phyloP scores from a whole-genome alignment of 1,140 invertebrate species.

The Rhizoglyphus robini region DNA sequence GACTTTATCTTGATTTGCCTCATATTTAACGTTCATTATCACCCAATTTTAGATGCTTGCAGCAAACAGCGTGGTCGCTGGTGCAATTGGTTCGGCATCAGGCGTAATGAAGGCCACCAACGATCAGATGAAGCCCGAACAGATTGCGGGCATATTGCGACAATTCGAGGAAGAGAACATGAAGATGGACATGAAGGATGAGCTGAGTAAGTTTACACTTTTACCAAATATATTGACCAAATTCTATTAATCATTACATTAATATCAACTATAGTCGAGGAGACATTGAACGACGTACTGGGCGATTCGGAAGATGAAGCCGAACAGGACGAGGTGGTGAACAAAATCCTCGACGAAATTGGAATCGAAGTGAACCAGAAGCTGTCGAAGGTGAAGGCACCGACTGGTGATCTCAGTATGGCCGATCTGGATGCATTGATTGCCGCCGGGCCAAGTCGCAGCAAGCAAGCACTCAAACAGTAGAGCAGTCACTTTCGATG shows the following conservation, averaged over 20 bases:
- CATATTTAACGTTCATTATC: too few relatives aligned
- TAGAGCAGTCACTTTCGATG: too few relatives aligned
- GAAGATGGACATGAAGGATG: slow-evolving; percentile 86
- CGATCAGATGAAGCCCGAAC: slow-evolving; percentile 66
- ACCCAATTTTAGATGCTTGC: slow-evolving; percentile 51
- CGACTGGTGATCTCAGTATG: neutral
- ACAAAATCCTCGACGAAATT: slow-evolving; percentile 82
- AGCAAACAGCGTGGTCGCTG: slow-evolving; percentile 66
- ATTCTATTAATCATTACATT: slow-evolving; percentile 17
- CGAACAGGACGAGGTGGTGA: slow-evolving; percentile 68
- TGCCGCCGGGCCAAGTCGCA: too few relatives aligned
- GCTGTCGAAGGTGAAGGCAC: slow-evolving; percentile 1
- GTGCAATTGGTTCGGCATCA: slow-evolving; percentile 62
- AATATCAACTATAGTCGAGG: slow-evolving; percentile 59
- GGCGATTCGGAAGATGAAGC: slow-evolving; percentile 77
- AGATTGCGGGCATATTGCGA: slow-evolving; percentile 61
- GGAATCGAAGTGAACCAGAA: slow-evolving; percentile 84
- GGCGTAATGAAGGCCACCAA: slow-evolving; percentile 76
- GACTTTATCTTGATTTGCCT: too few relatives aligned
- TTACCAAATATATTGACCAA: slow-evolving; percentile 2
- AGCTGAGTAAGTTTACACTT: slow-evolving; percentile 58
- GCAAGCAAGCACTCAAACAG: too few relatives aligned
- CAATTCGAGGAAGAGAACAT: slow-evolving; percentile 65
- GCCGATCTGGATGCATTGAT: slow-evolving; percentile 8
- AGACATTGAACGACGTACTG: slow-evolving; percentile 76